These are phyloP conservation scores for Limnephilus auricula DNA, from an alignment of 2,888 invertebrate genomes.

Conservation along the genomic window DNA sequence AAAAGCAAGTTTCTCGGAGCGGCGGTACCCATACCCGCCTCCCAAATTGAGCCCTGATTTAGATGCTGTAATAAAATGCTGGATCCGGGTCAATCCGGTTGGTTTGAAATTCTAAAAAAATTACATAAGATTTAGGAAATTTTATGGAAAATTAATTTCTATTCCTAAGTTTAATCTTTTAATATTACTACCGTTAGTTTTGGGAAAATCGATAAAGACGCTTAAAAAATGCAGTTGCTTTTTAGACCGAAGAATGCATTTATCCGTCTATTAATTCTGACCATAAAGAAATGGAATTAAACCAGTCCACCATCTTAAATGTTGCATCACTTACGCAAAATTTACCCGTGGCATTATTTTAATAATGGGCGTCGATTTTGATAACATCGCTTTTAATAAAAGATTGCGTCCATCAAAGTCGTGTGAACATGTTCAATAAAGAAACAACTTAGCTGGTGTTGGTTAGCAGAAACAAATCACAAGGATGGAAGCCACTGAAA, in stretches of 20 bases:
- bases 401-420: not conserved
- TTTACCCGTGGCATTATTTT: not conserved
- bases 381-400: not conserved
- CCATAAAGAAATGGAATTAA: not conserved
- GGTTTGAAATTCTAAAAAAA: not conserved
- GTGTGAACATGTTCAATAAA: not conserved
- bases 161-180: not conserved
- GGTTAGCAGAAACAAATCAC: not conserved
- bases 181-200: not conserved
- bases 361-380: not conserved
- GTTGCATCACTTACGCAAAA: not conserved
- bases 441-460: not conserved
- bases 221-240: not conserved
- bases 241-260: not conserved
- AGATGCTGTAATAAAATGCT: not conserved
- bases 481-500: not conserved
- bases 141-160: not conserved
- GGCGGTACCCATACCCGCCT: too few relatives aligned
- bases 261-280: not conserved
- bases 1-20: too few relatives aligned
- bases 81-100: not conserved
- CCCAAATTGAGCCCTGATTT: not conserved
- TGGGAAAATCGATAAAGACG: not conserved
- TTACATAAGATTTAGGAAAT: not conserved
- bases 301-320: not conserved